Base-by-base conservation (phyloP, 2,113 vertebrate genomes). In the Gobius niger region DNA sequence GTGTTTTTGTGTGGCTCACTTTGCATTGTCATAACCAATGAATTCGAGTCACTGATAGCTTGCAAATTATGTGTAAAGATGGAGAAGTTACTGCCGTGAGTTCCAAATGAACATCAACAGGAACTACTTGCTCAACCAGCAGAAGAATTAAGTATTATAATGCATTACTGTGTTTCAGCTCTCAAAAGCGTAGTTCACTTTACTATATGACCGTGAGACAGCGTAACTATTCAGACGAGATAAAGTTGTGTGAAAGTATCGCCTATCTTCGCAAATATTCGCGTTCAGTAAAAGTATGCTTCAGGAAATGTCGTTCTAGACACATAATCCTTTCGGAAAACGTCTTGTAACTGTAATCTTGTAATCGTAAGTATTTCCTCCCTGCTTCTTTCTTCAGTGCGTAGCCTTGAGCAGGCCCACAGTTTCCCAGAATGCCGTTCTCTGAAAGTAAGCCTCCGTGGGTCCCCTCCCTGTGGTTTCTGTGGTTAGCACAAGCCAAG, bases 391-490 rank as follows among this genome's bases (percentile, higher is more conserved):
- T 56, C 67, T 59, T 65, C 42, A 14, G 46, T 44, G 60, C 67
- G 53, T 47, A 24, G 56, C 74, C 63, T 56, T 66, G 65, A 67
- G 16, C 44, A 57, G 66, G 75, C 73, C 73, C 52, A 69, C 64
- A 69, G 47, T 80, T 88, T 81, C 77, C 77, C 80, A 81, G 75
- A 82, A 85, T 77, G 68, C 76, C 47, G 54, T 54, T 82, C 70
- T 86, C 72, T 78, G 67, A 78, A 76, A 68, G 83, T 76, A 81
- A 71, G 65, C 67, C 64, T 69, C 75, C 47, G 60, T 70, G 69
- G 24, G 65, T 70, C 77, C 73, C 76, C 77, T 80, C 73, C 78
- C 80, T 83, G 72, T 78, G 80, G 80, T 76, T 73, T 68, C 63
- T 80, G 82, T 16, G 76, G 82, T 78, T 40, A 78, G 65, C 75